These are phyloP conservation scores for Eclectus roratus DNA, from an alignment of 2,113 vertebrate species.

Conservation along the genomic window DNA sequence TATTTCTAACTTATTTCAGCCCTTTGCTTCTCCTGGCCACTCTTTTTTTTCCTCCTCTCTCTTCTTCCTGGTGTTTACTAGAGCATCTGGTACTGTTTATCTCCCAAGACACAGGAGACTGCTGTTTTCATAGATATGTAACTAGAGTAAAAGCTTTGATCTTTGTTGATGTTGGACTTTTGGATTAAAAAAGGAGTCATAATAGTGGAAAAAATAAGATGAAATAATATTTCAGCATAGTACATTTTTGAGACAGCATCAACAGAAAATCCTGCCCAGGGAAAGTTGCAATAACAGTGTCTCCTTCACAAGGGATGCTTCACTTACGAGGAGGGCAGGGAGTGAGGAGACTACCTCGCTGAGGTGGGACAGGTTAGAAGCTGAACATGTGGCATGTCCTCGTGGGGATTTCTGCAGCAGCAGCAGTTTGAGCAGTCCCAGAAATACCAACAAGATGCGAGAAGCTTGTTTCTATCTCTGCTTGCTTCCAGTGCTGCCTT, in stretches of 20 bases:
- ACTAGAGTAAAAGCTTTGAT: slow-evolving; percentile 44
- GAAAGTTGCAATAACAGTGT: not conserved
- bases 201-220: slow-evolving; percentile 39
- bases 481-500: not conserved
- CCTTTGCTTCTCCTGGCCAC: not conserved
- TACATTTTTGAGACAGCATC: not conserved
- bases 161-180: slow-evolving; percentile 44
- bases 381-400: not conserved
- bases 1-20: not conserved
- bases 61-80: slow-evolving; percentile 23
- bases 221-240: slow-evolving; percentile 16
- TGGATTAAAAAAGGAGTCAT: slow-evolving; percentile 22
- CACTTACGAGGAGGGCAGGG: not conserved
- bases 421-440: not conserved
- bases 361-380: not conserved
- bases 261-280: not conserved
- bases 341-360: not conserved
- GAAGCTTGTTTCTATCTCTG: not conserved
- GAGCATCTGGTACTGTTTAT: slow-evolving; percentile 60
- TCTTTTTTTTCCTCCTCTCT: not conserved
- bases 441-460: not conserved
- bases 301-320: not conserved
- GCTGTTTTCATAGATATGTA: slow-evolving; percentile 54
- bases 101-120: slow-evolving; percentile 30
- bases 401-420: not conserved